These are phyloP conservation scores for Nasua narica DNA, from an alignment of 2,797 vertebrate genomes.

Conservation along the genomic window DNA sequence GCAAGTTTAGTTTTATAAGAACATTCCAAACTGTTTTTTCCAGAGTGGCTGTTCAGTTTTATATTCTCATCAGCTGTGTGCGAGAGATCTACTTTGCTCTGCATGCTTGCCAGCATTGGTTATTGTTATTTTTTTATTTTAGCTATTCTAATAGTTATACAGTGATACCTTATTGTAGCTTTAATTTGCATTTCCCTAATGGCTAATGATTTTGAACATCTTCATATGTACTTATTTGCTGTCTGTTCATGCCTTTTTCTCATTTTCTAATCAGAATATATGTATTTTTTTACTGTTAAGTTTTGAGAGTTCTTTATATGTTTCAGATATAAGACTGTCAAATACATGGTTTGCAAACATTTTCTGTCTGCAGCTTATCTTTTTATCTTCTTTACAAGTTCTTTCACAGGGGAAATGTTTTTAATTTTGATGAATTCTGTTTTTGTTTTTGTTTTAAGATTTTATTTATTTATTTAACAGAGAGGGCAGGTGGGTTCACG, in stretches of 20 bases:
- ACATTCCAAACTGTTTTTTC: not conserved
- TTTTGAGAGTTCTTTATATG: not conserved
- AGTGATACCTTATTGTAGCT: not conserved
- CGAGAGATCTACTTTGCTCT: not conserved
- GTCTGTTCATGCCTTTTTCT: not conserved
- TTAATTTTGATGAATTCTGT: not conserved
- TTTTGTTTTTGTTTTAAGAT: not conserved
- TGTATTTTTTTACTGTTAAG: not conserved
- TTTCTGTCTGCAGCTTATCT: not conserved
- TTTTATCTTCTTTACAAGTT: not conserved
- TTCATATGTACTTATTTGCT: not conserved
- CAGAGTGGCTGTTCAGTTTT: not conserved
- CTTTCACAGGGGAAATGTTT: not conserved
- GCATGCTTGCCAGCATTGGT: not conserved
- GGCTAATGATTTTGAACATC: not conserved
- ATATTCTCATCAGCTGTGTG: not conserved
- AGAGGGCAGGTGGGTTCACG: no score
- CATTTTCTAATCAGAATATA: not conserved
- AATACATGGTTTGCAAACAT: not conserved
- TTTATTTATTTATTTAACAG: no score
- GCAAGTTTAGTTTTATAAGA: not conserved
- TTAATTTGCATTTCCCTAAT: constrained; percentile 26
- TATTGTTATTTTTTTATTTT: not conserved
- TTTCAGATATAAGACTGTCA: not conserved
- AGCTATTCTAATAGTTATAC: not conserved